Base-by-base conservation (phyloP, 2,888 invertebrate genomes). In the Pyrrhosoma nymphula region DNA sequence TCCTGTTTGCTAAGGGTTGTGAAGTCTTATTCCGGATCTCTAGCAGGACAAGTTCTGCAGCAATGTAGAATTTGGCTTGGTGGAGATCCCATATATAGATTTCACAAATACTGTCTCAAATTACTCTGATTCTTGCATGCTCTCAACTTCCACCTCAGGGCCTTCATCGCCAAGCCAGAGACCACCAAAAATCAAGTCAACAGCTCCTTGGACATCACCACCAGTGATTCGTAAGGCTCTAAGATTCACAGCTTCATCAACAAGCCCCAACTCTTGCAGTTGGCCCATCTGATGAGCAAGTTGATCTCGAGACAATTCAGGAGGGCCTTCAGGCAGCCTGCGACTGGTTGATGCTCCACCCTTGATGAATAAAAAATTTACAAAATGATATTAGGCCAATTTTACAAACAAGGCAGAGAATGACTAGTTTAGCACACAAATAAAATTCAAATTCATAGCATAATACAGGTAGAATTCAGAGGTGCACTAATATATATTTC, bases 181-280 rank as follows among this genome's bases (percentile, higher is more conserved):
- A 82, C 98, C 98, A 96, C 97, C 98, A 96, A 99, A 98, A 47
- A 99, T 98, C 95, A 99, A 97, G 97, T 99, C 99, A 95, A 99
- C 98, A 30, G 99, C 99, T 39, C 98, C 98, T 96, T 99, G 99
- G 6, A 99, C 98, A 96, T 99, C 98, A 95, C 99, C 99, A 96
- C 97, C 98, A 93, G 98, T 98, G 3, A 97, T 98, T 96, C 98
- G 98, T 88, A 99, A 97, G 6, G 99, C 99, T 96, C 98, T 98
- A n/a, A 99, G 97, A 96, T 99, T 99, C 95, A 98, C 97, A 4
- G 98, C 97, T n/a, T 93, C 93, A 93, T 93, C 93, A 16, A 69
- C 93, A 18, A 93, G 93, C 10, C 93, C 93, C 26, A 93, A 69
- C 47, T 93, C 93, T n/a, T 93, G 93, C 93, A 93, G 47, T 75